phyloP scores from a whole-genome alignment of 2,113 vertebrate genomes.

The Scophthalmus maximus region DNA sequence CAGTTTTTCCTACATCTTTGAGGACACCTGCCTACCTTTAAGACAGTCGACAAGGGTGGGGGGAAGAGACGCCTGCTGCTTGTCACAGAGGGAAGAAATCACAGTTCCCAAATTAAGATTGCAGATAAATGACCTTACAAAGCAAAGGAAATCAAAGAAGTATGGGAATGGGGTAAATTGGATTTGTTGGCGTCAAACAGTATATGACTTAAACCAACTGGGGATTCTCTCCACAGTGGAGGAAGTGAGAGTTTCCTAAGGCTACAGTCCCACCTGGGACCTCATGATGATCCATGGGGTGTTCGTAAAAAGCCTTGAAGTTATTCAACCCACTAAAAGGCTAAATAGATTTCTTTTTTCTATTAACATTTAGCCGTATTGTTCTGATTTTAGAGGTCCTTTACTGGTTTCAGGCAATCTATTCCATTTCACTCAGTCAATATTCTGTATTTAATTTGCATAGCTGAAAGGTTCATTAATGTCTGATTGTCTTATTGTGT shows the following conservation, averaged over 20 bases:
- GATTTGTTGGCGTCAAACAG: slow-evolving; percentile 81
- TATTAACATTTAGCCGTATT: slow-evolving; percentile 84
- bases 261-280: slow-evolving; percentile 82
- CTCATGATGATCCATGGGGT: slow-evolving; percentile 79
- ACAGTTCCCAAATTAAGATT: slow-evolving; percentile 83
- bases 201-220: slow-evolving; percentile 85
- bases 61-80: slow-evolving; percentile 53
- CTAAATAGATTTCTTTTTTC: slow-evolving; percentile 88
- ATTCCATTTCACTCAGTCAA: slow-evolving; percentile 74
- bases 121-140: slow-evolving; percentile 83
- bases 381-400: slow-evolving; percentile 75
- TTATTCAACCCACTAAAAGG: slow-evolving; percentile 86
- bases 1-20: slow-evolving; percentile 50
- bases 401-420: slow-evolving; percentile 76
- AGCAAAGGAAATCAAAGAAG: slow-evolving; percentile 83
- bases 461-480: slow-evolving; percentile 64
- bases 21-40: slow-evolving; percentile 75
- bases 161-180: slow-evolving; percentile 81
- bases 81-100: slow-evolving; percentile 77
- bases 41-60: slow-evolving; percentile 52
- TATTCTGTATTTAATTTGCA: slow-evolving; percentile 83
- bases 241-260: slow-evolving; percentile 83
- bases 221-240: slow-evolving; percentile 80
- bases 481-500: slow-evolving; percentile 51
- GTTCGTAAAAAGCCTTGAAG: slow-evolving; percentile 84